Conservation (phyloP, 2,797 vertebrate species). For the Microcaecilia unicolor region DNA sequence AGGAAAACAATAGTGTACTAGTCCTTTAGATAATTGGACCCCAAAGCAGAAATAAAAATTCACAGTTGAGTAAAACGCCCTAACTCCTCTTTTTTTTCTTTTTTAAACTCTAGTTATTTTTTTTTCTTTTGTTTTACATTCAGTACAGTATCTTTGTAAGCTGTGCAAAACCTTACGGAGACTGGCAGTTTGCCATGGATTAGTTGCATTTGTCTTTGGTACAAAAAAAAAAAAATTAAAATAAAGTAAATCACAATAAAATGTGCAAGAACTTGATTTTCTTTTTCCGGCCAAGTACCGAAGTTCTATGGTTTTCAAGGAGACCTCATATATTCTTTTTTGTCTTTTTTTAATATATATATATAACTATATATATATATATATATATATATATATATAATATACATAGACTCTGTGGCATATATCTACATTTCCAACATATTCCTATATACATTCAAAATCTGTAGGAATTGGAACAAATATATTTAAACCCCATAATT, state of each 20-base stretch:
- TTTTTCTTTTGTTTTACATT: slow-evolving; percentile 80
- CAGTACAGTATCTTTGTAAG: slow-evolving; percentile 99
- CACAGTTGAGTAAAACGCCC: slow-evolving; percentile 98
- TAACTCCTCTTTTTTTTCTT: slow-evolving; percentile 66
- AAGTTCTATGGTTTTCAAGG: slow-evolving; percentile 85
- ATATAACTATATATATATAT: slow-evolving; percentile 92
- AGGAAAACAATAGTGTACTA: slow-evolving; percentile 76
- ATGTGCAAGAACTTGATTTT: slow-evolving; percentile 95
- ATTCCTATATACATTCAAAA: slow-evolving; percentile 97
- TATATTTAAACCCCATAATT: slow-evolving; percentile 72
- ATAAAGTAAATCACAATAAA: slow-evolving; percentile 83
- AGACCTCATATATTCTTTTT: slow-evolving; percentile 81
- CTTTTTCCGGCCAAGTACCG: slow-evolving; percentile 69
- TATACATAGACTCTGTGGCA: slow-evolving; percentile 99
- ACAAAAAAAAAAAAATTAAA: slow-evolving; percentile 99
- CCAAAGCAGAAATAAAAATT: too few species aligned
- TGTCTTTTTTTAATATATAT: not conserved
- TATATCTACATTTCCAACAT: slow-evolving; percentile 91
- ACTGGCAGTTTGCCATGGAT: slow-evolving; percentile 97
- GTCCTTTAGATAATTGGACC: slow-evolving; percentile 99
- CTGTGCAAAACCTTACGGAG: slow-evolving; percentile 99
- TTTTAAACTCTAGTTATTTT: slow-evolving; percentile 8
- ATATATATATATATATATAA: slow-evolving; percentile 51
- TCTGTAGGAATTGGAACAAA: slow-evolving; percentile 82
- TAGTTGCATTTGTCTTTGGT: slow-evolving; percentile 99